Percentiles rank a stretch among this genome's conserved stretches.
These are phyloP conservation scores for Drosophila mojavensis DNA, from an alignment of 1,140 invertebrate genomes.

Conservation along the genomic window DNA sequence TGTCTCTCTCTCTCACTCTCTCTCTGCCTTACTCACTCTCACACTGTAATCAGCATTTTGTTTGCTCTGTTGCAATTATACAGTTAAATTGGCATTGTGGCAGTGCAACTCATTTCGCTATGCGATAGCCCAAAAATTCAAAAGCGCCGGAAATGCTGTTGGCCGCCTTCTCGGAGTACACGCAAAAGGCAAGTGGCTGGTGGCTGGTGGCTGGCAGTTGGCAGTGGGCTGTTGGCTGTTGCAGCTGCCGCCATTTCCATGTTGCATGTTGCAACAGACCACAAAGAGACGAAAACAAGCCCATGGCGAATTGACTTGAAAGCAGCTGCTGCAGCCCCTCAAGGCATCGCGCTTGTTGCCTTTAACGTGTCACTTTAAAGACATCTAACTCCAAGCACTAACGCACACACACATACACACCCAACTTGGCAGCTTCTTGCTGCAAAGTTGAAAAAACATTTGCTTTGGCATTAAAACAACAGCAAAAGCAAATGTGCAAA, in stretches of 20 bases:
- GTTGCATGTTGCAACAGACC: constrained; percentile 49
- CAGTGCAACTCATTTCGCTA: constrained; percentile 4
- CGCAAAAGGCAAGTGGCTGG: constrained; percentile 20
- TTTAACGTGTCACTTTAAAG: constrained; percentile 57
- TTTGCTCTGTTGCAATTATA: constrained; percentile 38
- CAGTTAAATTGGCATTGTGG: constrained; percentile 33
- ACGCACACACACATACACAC: too few species aligned
- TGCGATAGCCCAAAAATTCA: constrained; percentile 15
- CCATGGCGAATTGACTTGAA: constrained; percentile 51
- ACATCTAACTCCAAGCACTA: too few species aligned
- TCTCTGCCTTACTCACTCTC: background rate
- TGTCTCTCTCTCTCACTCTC: background rate
- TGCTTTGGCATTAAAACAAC: constrained; percentile 29
- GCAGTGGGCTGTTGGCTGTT: constrained; percentile 6
- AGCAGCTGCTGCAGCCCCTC: constrained; percentile 36
- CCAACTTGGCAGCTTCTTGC: too few species aligned
- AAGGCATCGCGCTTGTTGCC: constrained; percentile 24
- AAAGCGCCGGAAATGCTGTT: constrained; percentile 13
- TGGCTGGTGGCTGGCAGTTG: background rate
- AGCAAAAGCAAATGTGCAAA: constrained; percentile 30
- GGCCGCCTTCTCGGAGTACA: constrained; percentile 14
- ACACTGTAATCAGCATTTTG: constrained; percentile 24
- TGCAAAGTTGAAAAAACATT: constrained; percentile 25
- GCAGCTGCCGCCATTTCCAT: constrained; percentile 67
- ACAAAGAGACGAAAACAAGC: constrained; percentile 55